Conservation (phyloP, 2,888 invertebrate genomes). For the Rotaria magnacalcarata region DNA sequence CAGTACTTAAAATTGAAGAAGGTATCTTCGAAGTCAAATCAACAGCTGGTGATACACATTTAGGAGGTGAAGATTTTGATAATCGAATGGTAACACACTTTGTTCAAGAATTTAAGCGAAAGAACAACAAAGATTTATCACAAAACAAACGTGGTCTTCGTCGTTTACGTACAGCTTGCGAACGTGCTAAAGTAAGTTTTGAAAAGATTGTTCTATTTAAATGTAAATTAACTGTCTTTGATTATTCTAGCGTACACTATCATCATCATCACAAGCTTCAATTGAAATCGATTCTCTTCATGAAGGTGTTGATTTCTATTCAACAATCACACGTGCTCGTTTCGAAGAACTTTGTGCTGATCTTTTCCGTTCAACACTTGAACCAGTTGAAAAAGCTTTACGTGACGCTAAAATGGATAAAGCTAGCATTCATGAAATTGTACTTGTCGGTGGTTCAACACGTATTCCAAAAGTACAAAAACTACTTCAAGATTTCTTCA, state of each 20-base stretch:
- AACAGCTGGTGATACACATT: slow-evolving; percentile 89
- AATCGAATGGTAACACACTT: slow-evolving; percentile 59
- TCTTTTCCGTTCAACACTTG: slow-evolving; percentile 88
- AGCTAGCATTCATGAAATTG: slow-evolving; percentile 72
- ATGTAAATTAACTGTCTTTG: not conserved
- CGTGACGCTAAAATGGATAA: slow-evolving; percentile 89
- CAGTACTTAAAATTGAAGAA: slow-evolving; percentile 88
- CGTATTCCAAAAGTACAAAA: slow-evolving; percentile 97
- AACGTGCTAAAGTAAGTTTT: slow-evolving; percentile 62
- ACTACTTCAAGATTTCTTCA: slow-evolving; percentile 70
- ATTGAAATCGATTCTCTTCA: slow-evolving; percentile 91
- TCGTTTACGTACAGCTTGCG: slow-evolving; percentile 83
- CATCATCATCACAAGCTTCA: slow-evolving; percentile 62
- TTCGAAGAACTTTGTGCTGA: slow-evolving; percentile 95
- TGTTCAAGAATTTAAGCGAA: slow-evolving; percentile 58
- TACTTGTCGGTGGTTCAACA: slow-evolving; percentile 79
- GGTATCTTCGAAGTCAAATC: slow-evolving; percentile 86
- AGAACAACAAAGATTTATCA: slow-evolving; percentile 59
- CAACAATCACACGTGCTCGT: slow-evolving; percentile 84
- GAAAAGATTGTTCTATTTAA: not conserved
- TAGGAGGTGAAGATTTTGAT: slow-evolving; percentile 77
- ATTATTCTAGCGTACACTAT: slow-evolving; percentile 61
- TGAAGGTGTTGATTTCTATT: slow-evolving; percentile 92
- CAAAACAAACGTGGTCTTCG: slow-evolving; percentile 81
- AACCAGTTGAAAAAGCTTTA: slow-evolving; percentile 90